A percentile compares a stretch with the other conserved stretches of the same genome.
These are phyloP conservation scores for Stigmatopora nigra DNA, from an alignment of 2,113 vertebrate species.

Conservation along the genomic window DNA sequence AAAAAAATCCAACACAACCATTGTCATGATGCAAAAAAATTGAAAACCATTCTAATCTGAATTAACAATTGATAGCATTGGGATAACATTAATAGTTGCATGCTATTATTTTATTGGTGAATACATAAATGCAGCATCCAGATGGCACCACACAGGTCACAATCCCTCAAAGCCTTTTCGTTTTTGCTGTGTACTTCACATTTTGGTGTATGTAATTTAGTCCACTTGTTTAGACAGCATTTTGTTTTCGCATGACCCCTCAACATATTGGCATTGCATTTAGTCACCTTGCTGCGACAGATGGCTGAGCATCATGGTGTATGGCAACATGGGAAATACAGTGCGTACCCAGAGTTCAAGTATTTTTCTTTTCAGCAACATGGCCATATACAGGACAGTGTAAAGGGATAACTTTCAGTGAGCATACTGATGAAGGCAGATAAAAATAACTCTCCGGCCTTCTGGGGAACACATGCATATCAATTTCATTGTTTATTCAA, in stretches of 20 bases:
- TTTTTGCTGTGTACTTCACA: background rate
- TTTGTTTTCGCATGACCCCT: slow-evolving; percentile 68
- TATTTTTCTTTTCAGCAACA: slow-evolving; percentile 37
- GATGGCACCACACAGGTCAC: slow-evolving; percentile 1
- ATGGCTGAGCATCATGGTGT: slow-evolving; percentile 74
- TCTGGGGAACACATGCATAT: slow-evolving; percentile 1
- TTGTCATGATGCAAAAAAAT: too few relatives aligned
- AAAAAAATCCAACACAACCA: too few relatives aligned
- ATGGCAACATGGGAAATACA: slow-evolving; percentile 67
- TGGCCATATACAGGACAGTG: slow-evolving; percentile 20
- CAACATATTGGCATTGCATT: slow-evolving; percentile 66
- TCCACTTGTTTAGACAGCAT: slow-evolving; percentile 51
- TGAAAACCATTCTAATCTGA: too few relatives aligned
- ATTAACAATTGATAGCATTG: too few relatives aligned
- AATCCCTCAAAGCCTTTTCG: background rate
- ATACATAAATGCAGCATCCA: slow-evolving; percentile 8
- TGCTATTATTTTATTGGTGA: slow-evolving; percentile 1
- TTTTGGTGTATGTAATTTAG: slow-evolving; percentile 11
- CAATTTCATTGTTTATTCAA: too few relatives aligned
- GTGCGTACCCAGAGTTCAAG: slow-evolving; percentile 41
- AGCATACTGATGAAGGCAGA: background rate
- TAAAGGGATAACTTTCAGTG: background rate
- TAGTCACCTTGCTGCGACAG: slow-evolving; percentile 66
- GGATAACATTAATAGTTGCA: too few relatives aligned
- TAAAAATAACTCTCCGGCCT: background rate